Percentiles rank a stretch among this genome's conserved stretches.
phyloP scores from a whole-genome alignment of 2,888 invertebrate genomes.

The Podabrus alpinus region DNA sequence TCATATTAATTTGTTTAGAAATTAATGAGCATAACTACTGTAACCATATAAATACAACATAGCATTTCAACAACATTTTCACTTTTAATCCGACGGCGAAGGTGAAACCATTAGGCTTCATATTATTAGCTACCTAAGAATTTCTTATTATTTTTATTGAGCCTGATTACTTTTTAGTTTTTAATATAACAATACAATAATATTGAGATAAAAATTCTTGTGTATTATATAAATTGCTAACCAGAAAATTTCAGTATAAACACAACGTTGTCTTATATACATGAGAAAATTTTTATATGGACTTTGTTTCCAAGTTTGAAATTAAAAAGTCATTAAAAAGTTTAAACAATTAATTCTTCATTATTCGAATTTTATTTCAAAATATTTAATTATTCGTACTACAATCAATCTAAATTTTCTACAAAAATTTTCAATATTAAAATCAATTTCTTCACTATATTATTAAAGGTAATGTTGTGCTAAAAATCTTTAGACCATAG shows the following conservation, averaged over 20 bases:
- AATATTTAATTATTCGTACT: background rate
- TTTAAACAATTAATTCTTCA: background rate
- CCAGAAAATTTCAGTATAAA: background rate
- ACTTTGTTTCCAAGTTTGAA: background rate
- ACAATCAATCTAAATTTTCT: background rate
- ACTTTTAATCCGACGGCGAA: background rate
- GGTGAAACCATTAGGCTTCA: no score
- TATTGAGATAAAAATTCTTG: background rate
- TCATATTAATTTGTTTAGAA: no score
- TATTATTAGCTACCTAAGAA: no score
- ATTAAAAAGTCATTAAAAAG: background rate
- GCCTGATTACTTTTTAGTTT: no score
- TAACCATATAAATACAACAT: no score
- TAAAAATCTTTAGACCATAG: constrained; percentile 30
- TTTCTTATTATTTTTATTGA: no score
- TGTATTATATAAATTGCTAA: background rate
- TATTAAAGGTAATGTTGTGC: background rate
- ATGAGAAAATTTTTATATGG: background rate
- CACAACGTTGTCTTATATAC: no score
- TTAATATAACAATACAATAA: no score
- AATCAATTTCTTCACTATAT: background rate
- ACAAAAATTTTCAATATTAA: background rate
- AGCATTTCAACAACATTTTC: background rate
- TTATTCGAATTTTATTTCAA: background rate
- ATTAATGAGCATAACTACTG: no score